Base-by-base conservation (phyloP, 2,888 invertebrate genomes). In the Podotricha telesiphe region DNA sequence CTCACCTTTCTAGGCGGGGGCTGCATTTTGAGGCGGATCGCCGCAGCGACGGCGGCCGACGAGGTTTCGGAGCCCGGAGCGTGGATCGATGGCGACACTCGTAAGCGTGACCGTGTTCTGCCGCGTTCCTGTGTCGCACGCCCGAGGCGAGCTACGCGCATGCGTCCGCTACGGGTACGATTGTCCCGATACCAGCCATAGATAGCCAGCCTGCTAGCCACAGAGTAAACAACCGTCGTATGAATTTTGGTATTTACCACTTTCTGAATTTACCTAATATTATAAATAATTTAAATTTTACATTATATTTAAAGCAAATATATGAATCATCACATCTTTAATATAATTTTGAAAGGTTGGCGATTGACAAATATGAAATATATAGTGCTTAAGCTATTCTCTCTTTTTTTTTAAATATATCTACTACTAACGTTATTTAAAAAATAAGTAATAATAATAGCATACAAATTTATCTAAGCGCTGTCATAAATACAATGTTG, bases 1-100 rank as follows among this genome's bases (percentile, higher is more conserved):
- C 94, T 95, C 94, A 96, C 96, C 96, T 96, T 96, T 92, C 96
- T 95, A 86, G 96, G 96, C 83, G 96, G 96, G 83, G 96, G 96
- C 95, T 96, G 96, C 96, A 96, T 96, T 93, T 82, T 89, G 87
- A 73, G 74, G 76, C 76, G 77, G 77, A 74, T 74, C 80, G 80
- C 81, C 79, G 77, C 74, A 72, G 77, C 74, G 74, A 76, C 76
- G 78, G 77, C 77, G 75, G 71, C 73, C 73, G 70, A 74, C 19
- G 72, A n/a, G 71, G 71, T 69, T 73, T 63, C 75, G 71, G 53
- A 73, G 69, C 68, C 70, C 71, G 73, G 59, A 69, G 71, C 61
- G 73, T 70, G 74, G 78, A 83, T 86, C 85, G 82, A 86, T 85
- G 82, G 76, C 77, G 72, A 79, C 80, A 77, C 81, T 77, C 80